Conservation (phyloP, 2,797 vertebrate species). For the Otolemur crassicaudatus region DNA sequence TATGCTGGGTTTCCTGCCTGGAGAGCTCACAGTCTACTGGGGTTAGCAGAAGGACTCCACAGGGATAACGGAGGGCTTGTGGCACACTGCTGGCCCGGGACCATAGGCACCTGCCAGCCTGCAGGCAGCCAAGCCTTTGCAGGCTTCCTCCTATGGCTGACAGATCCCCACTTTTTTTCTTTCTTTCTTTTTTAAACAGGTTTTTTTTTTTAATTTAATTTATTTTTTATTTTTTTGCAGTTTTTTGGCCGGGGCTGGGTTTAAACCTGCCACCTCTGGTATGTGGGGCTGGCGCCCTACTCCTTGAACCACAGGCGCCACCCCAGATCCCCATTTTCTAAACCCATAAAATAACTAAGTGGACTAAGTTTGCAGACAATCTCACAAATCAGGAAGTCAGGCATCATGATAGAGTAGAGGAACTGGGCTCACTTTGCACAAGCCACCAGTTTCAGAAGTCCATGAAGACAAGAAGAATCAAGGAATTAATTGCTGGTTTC, state of each 20-base stretch:
- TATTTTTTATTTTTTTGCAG: no score
- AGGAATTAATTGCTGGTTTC: background rate
- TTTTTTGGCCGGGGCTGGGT: no score
- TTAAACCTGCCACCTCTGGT: no score
- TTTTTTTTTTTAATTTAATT: no score
- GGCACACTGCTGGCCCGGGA: background rate
- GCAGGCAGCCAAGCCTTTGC: background rate
- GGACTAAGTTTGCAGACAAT: background rate
- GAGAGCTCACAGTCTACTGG: background rate
- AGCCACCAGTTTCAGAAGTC: background rate
- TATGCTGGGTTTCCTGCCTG: background rate
- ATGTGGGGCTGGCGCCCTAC: no score
- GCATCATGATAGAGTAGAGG: background rate
- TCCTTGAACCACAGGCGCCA: no score
- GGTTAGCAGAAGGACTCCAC: background rate
- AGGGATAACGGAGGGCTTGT: background rate
- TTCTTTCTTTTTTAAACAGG: no score
- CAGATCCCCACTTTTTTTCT: background rate
- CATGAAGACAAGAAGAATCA: background rate
- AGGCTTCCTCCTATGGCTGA: background rate
- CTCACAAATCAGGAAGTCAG: slow-evolving; percentile 5
- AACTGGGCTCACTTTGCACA: background rate
- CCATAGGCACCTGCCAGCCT: background rate
- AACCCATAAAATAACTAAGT: background rate
- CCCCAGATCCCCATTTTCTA: background rate